Evolutionary conservation across 2,797 vertebrate genomes (phyloP), one percentile per base, ranked within the genome.

Genomic region (Threskiornis aethiopicus): DNA sequence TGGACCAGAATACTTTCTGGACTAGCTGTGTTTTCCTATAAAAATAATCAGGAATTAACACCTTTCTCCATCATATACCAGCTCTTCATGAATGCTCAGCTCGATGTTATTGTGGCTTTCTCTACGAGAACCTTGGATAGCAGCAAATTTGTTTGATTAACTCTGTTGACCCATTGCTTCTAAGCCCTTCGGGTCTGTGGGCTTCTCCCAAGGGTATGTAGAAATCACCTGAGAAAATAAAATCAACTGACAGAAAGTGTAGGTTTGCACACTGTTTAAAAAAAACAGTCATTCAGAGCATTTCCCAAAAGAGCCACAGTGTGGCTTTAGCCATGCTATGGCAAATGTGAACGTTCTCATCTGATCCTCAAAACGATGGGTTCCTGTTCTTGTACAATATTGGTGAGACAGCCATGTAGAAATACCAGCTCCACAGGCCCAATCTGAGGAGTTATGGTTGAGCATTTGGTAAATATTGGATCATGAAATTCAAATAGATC

Each of bases 171-270:
- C 7, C 16, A 6, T 14, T 28, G 29, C 16, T n/a, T 57, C 9
- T 57, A 29, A n/a, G 8, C 6, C 18, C 0, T 59, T 1, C 4
- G 5, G 4, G 5, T 25, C 26, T n/a, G 20, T 41, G 20, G n/a
- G 51, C 14, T 59, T 67, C 69, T 61, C 57, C 49, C 16, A 61
- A 24, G 17, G 19, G 10, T 9, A 26, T 84, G 26, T 25, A 17
- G 31, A 71, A 92, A 58, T 61, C 5, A 79, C 10, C 11, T 10
- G 24, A 76, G 16, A n/a, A 84, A 81, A 88, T 31, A 46, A 70
- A 91, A 52, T 18, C 20, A 52, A 29, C 7, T 18, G 24, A 57
- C 1, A 39, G 61, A 66, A 85, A 35, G 1, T 11, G 9, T n/a
- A 71, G 29, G 22, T 18, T 71, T 65, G 16, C 17, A 41, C 6